Evolutionary conservation across 2,113 vertebrate species (phyloP).

Genomic region (Odontesthes bonariensis): DNA sequence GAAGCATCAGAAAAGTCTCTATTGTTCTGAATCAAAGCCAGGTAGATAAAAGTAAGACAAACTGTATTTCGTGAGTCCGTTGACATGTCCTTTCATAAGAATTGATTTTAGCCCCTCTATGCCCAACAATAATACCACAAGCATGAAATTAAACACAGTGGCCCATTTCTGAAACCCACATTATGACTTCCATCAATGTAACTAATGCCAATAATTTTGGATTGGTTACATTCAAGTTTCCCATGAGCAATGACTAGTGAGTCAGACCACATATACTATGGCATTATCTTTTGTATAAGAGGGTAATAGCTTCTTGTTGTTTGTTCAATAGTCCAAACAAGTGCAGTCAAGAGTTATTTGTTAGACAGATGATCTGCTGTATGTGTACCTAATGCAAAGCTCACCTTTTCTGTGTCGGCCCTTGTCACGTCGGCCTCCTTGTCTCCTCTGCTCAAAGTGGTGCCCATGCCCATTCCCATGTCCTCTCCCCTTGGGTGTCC

Average conservation of each 20-base stretch:
- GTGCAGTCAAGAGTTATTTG: neutral
- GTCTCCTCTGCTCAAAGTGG: conserved; percentile 80
- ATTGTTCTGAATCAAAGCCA: too few relatives aligned
- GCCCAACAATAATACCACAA: neutral
- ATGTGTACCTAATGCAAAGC: neutral
- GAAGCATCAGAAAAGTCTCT: too few relatives aligned
- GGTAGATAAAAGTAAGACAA: too few relatives aligned
- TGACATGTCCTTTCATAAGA: too few relatives aligned
- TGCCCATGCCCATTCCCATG: conserved; percentile 70
- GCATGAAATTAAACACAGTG: neutral
- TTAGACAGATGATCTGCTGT: neutral
- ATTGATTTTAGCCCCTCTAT: neutral
- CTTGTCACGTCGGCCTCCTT: conserved; percentile 85
- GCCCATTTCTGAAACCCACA: neutral
- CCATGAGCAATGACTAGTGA: neutral
- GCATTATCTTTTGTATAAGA: too few relatives aligned
- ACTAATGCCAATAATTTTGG: neutral
- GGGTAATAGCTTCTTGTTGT: neutral
- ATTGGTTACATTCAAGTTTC: neutral
- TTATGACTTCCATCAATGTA: neutral
- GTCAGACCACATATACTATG: too few relatives aligned
- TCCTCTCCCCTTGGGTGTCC: conserved; percentile 82
- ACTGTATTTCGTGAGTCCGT: too few relatives aligned
- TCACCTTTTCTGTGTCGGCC: conserved; percentile 81
- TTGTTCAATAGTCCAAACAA: neutral